Conservation (phyloP, 2,113 vertebrate genomes). For the Onychostoma macrolepis region DNA sequence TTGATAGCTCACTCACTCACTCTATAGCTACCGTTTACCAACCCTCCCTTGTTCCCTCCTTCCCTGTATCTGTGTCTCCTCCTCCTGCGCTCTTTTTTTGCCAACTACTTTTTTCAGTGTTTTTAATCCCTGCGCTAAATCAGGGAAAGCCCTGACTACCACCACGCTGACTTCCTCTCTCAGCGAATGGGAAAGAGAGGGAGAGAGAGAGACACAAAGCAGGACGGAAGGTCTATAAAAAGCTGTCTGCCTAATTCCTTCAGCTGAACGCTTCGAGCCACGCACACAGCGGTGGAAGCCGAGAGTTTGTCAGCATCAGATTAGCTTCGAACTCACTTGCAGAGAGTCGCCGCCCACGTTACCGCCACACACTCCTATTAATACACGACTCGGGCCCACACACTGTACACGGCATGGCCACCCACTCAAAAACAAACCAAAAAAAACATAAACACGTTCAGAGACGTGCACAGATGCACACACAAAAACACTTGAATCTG, state of each 20-base stretch:
- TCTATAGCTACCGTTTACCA: background rate
- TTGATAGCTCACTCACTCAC: conserved; percentile 30
- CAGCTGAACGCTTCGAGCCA: conserved; percentile 25
- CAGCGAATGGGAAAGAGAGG: conserved; percentile 47
- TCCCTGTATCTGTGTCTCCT: background rate
- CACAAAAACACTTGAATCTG: background rate
- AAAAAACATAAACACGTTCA: background rate
- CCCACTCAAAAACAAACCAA: background rate
- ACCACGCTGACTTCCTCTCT: conserved; percentile 51
- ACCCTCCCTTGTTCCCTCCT: background rate
- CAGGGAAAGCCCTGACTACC: conserved; percentile 71
- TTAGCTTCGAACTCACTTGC: conserved; percentile 73
- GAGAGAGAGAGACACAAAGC: conserved; percentile 19
- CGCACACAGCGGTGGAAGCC: conserved; percentile 39
- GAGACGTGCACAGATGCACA: background rate
- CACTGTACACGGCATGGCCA: background rate
- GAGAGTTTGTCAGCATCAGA: conserved; percentile 65
- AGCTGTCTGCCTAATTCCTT: conserved; percentile 60
- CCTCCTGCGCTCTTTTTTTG: conserved; percentile 21
- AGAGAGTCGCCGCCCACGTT: conserved; percentile 53
- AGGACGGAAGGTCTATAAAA: conserved; percentile 58
- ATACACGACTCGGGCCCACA: conserved; percentile 61
- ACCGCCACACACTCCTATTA: conserved; percentile 61
- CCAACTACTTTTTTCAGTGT: conserved; percentile 37
- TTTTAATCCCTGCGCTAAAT: conserved; percentile 64